Evolutionary conservation across 1,140 invertebrate genomes (phyloP), one percentile per base, ranked within the genome.

Genomic region (Eriocheir sinensis): DNA sequence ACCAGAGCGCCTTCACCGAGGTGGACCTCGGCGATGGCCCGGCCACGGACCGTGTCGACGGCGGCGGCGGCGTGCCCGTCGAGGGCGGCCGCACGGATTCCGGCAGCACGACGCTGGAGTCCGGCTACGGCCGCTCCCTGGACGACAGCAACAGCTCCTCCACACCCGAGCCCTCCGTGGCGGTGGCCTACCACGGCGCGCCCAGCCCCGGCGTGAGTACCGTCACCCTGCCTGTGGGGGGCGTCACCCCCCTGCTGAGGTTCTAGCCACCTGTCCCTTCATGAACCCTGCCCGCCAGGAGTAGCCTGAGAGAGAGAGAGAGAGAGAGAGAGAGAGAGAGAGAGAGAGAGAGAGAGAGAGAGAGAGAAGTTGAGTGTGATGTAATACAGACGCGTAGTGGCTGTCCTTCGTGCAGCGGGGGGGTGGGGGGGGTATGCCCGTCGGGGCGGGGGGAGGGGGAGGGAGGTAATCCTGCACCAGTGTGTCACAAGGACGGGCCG

Each of bases 81-180:
- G n/a, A 60, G 15, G 60, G 6, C 27, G 32, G 27, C 27, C n/a
- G 44, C 36, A 92, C 81, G 21, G 93, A 94, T 38, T 94, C 93
- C 12, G 89, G 48, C 15, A 91, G 93, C 27, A 91, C 89, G 21
- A 91, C 93, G 0, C 40, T 89, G 27, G 93, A 94, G 48, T 94
- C 93, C 9, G 93, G 93, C 48, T 91, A 91, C 48, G 93, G 93
- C 12, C 89, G 93, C 44, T 94, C 93, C 32, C 93, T 94, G 12
- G 89, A 94, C 48, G 93, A 94, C 89, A 94, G 93, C 89, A 94
- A 94, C 48, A 83, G 81, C 12, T 94, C 93, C 0, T 83, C 88
- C 21, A 86, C 93, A 17, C 79, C 89, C 0, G 93, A 94, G 38
- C 93, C 93, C 17, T 91, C 93, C 17, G 93, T 94, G 40, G 38